Evolutionary conservation across 2,888 invertebrate species (phyloP).

Genomic region (Cosmia pyralina): DNA sequence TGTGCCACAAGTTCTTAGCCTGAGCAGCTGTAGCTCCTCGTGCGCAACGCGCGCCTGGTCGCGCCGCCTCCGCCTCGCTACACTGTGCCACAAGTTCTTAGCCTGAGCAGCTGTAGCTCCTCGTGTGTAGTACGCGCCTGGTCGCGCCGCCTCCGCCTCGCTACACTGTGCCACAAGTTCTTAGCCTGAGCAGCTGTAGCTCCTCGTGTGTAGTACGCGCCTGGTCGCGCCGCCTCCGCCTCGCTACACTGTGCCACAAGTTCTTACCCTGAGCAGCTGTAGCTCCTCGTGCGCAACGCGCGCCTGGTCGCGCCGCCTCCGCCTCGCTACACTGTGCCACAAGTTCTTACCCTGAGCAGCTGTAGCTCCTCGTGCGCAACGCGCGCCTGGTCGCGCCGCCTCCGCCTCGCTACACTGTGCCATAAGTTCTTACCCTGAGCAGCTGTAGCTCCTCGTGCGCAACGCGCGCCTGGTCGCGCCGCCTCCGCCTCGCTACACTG

Average conservation of each 20-base stretch:
- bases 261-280: too few species aligned
- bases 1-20: too few species aligned
- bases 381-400: conserved; percentile 75
- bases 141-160: conserved; percentile 76
- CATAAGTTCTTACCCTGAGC: too few species aligned
- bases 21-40: conserved; percentile 77
- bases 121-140: conserved; percentile 73
- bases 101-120: conserved; percentile 78
- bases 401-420: conserved; percentile 75
- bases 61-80: conserved; percentile 73
- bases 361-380: conserved; percentile 76
- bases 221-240: conserved; percentile 76
- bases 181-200: conserved; percentile 75
- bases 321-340: conserved; percentile 74
- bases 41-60: conserved; percentile 75
- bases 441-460: conserved; percentile 76
- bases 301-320: conserved; percentile 77
- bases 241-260: conserved; percentile 74
- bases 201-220: conserved; percentile 75
- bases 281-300: conserved; percentile 75
- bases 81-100: too few species aligned
- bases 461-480: conserved; percentile 73
- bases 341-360: too few species aligned
- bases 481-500: conserved; percentile 76
- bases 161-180: too few species aligned